Percentiles rank a stretch among this genome's conserved stretches.
Conservation (phyloP, 2,797 vertebrate genomes). For the Momotus momota region DNA sequence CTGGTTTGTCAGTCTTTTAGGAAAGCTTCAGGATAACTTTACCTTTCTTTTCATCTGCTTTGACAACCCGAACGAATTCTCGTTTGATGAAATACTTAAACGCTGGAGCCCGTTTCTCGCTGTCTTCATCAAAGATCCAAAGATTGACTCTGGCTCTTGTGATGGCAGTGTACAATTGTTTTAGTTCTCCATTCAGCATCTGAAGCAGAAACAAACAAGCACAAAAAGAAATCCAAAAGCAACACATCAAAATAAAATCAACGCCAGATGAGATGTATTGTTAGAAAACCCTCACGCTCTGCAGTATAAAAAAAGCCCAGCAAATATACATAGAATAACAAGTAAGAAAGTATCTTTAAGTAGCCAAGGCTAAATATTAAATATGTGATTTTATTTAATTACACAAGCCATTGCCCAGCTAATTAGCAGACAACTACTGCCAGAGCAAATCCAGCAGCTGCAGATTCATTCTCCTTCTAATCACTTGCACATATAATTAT, state of each 20-base stretch:
- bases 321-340: neutral
- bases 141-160: constrained; percentile 85
- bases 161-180: constrained; percentile 85
- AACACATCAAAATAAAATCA: neutral
- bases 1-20: neutral
- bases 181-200: constrained; percentile 85
- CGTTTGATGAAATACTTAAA: constrained; percentile 82
- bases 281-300: neutral
- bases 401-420: neutral
- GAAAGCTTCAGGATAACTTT: neutral
- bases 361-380: neutral
- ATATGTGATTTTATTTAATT: neutral
- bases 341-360: neutral
- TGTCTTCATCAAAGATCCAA: constrained; percentile 86
- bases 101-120: constrained; percentile 80
- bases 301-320: neutral
- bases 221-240: neutral
- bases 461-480: neutral
- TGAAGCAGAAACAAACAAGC: constrained; percentile 3
- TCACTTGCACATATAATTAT: neutral
- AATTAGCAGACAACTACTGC: neutral
- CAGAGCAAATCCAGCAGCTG: neutral
- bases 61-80: constrained; percentile 80
- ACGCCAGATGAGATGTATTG: neutral
- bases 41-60: constrained; percentile 83